Evolutionary conservation across 1,140 invertebrate species (phyloP), one percentile per base, ranked within the genome.

Genomic region (Araneus ventricosus): DNA sequence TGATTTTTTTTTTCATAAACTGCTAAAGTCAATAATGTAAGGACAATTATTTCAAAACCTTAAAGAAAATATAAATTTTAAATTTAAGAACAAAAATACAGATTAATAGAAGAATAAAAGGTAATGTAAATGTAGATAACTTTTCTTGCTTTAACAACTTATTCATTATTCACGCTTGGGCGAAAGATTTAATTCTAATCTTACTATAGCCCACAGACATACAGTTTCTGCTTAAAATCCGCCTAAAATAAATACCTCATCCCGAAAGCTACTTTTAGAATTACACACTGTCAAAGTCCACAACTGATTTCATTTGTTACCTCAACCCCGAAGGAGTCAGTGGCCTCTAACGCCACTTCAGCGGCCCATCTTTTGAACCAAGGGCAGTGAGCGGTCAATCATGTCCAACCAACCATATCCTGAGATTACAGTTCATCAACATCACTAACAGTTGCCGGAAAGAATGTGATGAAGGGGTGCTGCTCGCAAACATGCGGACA

Each of bases 351-450:
- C 87, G 87, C 82, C 82, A 84, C 82, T 84, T 84, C 27, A 30
- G 27, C 8, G 34, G 17, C 17, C 59, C 20, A 37, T 1, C 70
- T 37, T 37, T 24, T 30, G 24, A 84, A 52, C 41, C 82, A 84
- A 84, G 37, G 59, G 59, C 87, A 88, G 87, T 24, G 34, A 88
- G 87, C 87, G 87, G 87, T 88, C 87, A 88, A 75, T 88, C 63
- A 41, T 75, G 7, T 17, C 39, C 30, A 75, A 41, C 87, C 87
- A 52, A 88, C 87, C 63, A 70, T 84, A 34, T 45, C 82, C 27
- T 24, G 63, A 39, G 87, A 88, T 88, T 88, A 88, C 37, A 88
- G 87, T 88, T 88, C 87, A 88, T 63, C 87, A 88, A 63, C 87
- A 70, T 70, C 34, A 63, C 37, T 41, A 88, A 70, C 87, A 24